Conservation (phyloP, 1,140 invertebrate genomes). For the Sarcophaga bullata region DNA sequence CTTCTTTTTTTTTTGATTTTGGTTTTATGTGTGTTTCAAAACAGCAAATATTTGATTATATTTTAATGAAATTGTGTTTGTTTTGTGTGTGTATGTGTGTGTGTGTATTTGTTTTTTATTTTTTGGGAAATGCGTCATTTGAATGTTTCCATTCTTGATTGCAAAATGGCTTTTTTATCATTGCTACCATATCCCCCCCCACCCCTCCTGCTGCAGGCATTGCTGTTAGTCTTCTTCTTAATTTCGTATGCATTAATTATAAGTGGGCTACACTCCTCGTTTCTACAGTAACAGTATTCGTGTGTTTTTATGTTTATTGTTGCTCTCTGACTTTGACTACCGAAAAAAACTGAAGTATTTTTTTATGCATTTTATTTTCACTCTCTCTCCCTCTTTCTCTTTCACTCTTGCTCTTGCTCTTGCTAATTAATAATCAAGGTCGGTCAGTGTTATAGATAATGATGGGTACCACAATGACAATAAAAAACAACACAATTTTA, state of each 20-base stretch:
- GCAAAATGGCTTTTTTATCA: background rate
- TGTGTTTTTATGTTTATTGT: background rate
- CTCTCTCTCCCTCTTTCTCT: too few species aligned
- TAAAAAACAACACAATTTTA: background rate
- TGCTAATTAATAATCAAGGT: constrained; percentile 10
- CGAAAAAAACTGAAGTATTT: background rate
- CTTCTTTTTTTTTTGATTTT: background rate
- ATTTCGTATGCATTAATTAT: background rate
- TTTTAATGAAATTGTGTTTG: too few species aligned
- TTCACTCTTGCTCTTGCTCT: too few species aligned
- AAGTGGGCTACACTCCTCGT: too few species aligned
- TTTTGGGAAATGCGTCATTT: background rate
- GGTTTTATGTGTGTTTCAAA: background rate
- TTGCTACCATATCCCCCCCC: too few species aligned
- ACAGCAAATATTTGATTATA: background rate
- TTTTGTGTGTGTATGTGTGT: too few species aligned
- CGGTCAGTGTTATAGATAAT: constrained; percentile 7
- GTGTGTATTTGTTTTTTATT: too few species aligned
- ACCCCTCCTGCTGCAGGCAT: too few species aligned
- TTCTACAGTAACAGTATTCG: too few species aligned
- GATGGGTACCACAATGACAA: background rate
- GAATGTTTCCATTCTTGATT: background rate
- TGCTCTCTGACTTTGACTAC: background rate
- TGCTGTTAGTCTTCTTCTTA: background rate
- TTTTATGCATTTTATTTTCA: background rate